phyloP scores from a whole-genome alignment of 1,140 invertebrate genomes.

The Zaprionus ghesquierei region DNA sequence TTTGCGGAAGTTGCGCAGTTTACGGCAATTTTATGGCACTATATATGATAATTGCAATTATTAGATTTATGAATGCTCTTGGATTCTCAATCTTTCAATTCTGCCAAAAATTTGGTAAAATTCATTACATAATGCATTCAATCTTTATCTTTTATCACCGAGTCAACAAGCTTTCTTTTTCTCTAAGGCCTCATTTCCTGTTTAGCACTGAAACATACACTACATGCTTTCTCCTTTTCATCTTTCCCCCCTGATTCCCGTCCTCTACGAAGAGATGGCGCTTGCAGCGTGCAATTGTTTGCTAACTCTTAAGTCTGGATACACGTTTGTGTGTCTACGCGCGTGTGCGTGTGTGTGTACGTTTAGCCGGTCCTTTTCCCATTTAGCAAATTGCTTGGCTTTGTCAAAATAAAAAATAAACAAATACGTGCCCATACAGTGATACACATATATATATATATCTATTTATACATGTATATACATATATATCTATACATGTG shows the following conservation, averaged over 20 bases:
- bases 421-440: slow-evolving; percentile 45
- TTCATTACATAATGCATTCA: background rate
- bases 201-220: background rate
- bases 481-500: background rate
- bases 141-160: slow-evolving; percentile 9
- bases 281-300: slow-evolving; percentile 56
- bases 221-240: background rate
- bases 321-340: background rate
- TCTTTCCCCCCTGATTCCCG: background rate
- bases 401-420: slow-evolving; percentile 81
- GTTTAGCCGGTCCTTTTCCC: slow-evolving; percentile 42
- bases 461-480: background rate
- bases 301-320: slow-evolving; percentile 52
- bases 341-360: slow-evolving; percentile 14
- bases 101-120: background rate
- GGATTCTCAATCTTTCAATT: background rate
- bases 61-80: too few relatives aligned
- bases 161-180: slow-evolving; percentile 3
- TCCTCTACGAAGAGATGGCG: background rate
- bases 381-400: slow-evolving; percentile 78
- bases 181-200: slow-evolving; percentile 14
- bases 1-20: background rate
- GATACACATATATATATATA: background rate
- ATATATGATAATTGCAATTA: too few relatives aligned
- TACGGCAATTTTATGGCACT: too few relatives aligned